Base-by-base conservation (phyloP, 2,888 invertebrate species). In the Coelinius sp. region DNA sequence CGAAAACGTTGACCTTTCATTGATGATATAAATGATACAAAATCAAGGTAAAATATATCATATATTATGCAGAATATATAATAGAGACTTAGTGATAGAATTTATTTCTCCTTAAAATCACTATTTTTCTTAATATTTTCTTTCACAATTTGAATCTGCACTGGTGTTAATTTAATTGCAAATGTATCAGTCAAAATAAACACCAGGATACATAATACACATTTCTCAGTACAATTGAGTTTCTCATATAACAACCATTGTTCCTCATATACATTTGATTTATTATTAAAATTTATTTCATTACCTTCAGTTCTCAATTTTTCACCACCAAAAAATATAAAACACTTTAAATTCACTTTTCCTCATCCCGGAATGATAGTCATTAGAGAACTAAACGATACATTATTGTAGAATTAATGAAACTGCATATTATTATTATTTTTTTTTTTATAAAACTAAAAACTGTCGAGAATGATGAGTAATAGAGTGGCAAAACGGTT, bases 51-150 rank as follows among this genome's bases (percentile, higher is more conserved):
- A 64, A 75, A 73, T 74, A 75, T 62, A 65, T 71, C 79, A 85
- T 82, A 83, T 84, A 83, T 82, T 81, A 83, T 79, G 78, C 82
- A 83, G 81, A 82, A 80, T 79, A 79, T 80, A 79, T 82, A 80
- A 80, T 82, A 78, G 81, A 82, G 78, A 82, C 78, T 82, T 83
- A 83, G 81, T 80, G 79, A 84, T 84, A 83, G 77, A 79, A 80
- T 83, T 82, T 76, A 70, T 72, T 74, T 69, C 71, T 71, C 68
- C 66, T 66, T 68, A 73, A 72, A 67, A 66, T 71, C 59, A 12
- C 53, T 70, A 66, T 49, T 49, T 49, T 62, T 66, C 69, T 68
- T 66, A 72, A 72, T 69, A 64, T 75, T 74, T 77, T 75, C 71
- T 20, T 49, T 49, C 46, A 49, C 17, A 41, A 41, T 41, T 41